phyloP scores from a whole-genome alignment of 2,888 invertebrate genomes.

The Caenorhabditis sinica region DNA sequence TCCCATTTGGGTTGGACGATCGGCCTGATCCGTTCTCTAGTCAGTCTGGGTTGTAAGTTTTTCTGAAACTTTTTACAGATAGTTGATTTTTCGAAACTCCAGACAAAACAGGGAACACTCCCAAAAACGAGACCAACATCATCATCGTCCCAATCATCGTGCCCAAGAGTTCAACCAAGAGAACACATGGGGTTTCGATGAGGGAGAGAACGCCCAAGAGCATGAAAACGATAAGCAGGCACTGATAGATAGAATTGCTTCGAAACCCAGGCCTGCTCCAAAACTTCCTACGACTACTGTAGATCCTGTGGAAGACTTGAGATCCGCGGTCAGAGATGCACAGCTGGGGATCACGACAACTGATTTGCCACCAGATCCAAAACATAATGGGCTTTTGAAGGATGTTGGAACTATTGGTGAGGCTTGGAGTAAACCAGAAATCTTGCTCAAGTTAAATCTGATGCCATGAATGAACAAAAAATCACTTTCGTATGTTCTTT shows the following conservation, averaged over 20 bases:
- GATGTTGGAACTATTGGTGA: constrained; percentile 70
- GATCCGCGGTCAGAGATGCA: constrained; percentile 45
- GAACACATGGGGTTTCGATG: constrained; percentile 62
- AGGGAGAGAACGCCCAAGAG: constrained; percentile 20
- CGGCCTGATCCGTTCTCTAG: constrained; percentile 58
- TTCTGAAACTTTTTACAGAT: background rate
- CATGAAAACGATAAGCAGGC: constrained; percentile 8
- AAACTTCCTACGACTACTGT: constrained; percentile 19
- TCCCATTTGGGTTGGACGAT: constrained; percentile 56
- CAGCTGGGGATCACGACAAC: constrained; percentile 61
- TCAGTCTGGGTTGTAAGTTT: constrained; percentile 45
- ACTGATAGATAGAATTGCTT: background rate
- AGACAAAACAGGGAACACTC: constrained; percentile 19
- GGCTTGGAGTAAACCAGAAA: no score
- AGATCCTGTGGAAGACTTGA: constrained; percentile 53
- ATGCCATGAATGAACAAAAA: no score
- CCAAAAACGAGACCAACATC: constrained; percentile 8
- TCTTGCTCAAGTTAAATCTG: no score
- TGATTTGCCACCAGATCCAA: constrained; percentile 66
- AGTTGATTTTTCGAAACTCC: background rate
- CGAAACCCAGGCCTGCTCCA: constrained; percentile 37
- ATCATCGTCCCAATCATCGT: constrained; percentile 2
- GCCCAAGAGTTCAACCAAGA: constrained; percentile 45
- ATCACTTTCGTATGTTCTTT: no score
- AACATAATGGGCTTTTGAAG: constrained; percentile 71